A percentile compares a stretch with the other conserved stretches of the same genome.
Evolutionary conservation across 2,888 invertebrate genomes (phyloP).

Genomic region (Melikaiella ostensackeni): DNA sequence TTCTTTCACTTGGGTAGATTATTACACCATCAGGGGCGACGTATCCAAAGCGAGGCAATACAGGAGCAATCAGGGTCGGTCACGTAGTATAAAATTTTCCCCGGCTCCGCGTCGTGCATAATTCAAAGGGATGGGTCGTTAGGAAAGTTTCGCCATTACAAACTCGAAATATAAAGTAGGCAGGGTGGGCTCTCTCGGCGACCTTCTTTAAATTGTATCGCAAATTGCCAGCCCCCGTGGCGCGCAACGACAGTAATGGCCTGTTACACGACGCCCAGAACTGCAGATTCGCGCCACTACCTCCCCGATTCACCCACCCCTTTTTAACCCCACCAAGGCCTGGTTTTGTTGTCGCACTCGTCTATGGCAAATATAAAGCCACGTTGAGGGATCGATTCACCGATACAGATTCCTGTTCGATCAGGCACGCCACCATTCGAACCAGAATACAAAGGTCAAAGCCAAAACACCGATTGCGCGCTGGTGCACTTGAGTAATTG

Average conservation of each 20-base stretch:
- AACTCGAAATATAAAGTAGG: slow-evolving; percentile 61
- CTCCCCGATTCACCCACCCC: neutral
- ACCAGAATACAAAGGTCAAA: slow-evolving; percentile 62
- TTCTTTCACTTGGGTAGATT: slow-evolving; percentile 43
- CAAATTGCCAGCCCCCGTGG: slow-evolving; percentile 62
- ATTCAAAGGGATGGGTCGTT: slow-evolving; percentile 65
- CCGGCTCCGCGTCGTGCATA: slow-evolving; percentile 48
- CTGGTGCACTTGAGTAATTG: slow-evolving; percentile 60
- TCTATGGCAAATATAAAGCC: slow-evolving; percentile 12
- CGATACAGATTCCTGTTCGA: slow-evolving; percentile 49
- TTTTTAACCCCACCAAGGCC: slow-evolving; percentile 12
- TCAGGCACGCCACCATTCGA: slow-evolving; percentile 39
- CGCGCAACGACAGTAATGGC: slow-evolving; percentile 57
- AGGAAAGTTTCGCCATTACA: slow-evolving; percentile 72
- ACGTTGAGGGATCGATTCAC: slow-evolving; percentile 39
- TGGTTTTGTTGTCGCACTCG: slow-evolving; percentile 44
- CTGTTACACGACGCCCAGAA: slow-evolving; percentile 60
- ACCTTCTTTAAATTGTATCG: slow-evolving; percentile 73
- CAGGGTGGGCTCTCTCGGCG: slow-evolving; percentile 54
- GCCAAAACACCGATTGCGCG: slow-evolving; percentile 57
- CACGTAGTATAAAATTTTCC: slow-evolving; percentile 36
- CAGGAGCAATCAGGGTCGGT: slow-evolving; percentile 38
- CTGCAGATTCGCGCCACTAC: slow-evolving; percentile 35
- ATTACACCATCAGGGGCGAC: slow-evolving; percentile 63
- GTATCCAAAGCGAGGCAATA: slow-evolving; percentile 47